Conservation (phyloP, 2,888 invertebrate genomes). For the Nasonovia ribisnigri region DNA sequence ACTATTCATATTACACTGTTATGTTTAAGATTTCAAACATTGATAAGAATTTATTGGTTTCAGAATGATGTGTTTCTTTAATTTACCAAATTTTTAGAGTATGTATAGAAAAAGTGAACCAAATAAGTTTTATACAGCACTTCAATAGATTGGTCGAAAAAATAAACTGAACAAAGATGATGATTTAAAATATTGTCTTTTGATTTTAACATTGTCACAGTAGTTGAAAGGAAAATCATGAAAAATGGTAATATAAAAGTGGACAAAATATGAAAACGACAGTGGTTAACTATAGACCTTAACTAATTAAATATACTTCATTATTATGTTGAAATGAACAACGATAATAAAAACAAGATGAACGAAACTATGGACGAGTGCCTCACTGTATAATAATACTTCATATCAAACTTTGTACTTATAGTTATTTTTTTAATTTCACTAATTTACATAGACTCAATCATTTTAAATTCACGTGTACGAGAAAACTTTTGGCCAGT, state of each 20-base stretch:
- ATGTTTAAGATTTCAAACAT: too few species aligned
- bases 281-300: neutral
- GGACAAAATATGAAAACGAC: neutral
- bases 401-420: neutral
- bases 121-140: neutral
- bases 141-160: neutral
- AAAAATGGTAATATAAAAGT: neutral
- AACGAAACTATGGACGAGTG: neutral
- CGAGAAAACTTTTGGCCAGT: neutral
- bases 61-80: neutral
- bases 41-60: neutral
- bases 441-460: neutral
- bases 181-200: neutral
- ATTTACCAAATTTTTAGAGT: neutral
- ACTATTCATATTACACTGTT: too few species aligned
- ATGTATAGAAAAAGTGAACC: neutral
- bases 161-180: neutral
- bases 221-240: neutral
- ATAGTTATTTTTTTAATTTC: neutral
- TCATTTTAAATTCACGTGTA: neutral
- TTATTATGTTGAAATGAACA: neutral
- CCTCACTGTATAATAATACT: neutral
- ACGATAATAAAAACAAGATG: neutral
- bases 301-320: neutral
- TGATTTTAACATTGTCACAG: neutral